Percentiles rank a stretch among this genome's conserved stretches.
Conservation (phyloP, 2,797 vertebrate species). For the Hydrocynus forskahlii region DNA sequence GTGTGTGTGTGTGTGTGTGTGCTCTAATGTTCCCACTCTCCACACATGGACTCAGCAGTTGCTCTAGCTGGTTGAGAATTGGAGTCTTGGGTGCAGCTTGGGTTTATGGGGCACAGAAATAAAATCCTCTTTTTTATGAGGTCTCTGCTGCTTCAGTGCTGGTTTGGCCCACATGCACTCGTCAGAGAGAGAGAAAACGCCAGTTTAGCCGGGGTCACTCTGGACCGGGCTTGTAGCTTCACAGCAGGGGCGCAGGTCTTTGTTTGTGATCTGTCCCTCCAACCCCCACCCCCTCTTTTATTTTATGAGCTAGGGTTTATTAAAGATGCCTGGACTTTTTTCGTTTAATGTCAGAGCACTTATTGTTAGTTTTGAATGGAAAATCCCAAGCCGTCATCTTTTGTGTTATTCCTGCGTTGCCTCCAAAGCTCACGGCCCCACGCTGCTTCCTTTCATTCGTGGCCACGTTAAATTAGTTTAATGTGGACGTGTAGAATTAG, state of each 20-base stretch:
- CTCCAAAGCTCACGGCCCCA: slow-evolving; percentile 34
- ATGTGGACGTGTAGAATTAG: slow-evolving; percentile 15
- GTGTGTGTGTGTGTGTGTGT: slow-evolving; percentile 12
- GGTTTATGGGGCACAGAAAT: slow-evolving; percentile 64
- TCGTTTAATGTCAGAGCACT: background rate
- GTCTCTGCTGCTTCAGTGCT: slow-evolving; percentile 20
- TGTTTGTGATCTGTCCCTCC: slow-evolving; percentile 47
- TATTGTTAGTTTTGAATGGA: slow-evolving; percentile 49
- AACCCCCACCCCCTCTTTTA: slow-evolving; percentile 6
- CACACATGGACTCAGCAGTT: slow-evolving; percentile 32
- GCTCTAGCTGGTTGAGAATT: slow-evolving; percentile 42
- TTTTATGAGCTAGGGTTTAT: slow-evolving; percentile 47
- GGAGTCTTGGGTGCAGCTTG: slow-evolving; percentile 51
- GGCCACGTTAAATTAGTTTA: slow-evolving; percentile 43
- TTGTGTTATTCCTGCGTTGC: slow-evolving; percentile 44
- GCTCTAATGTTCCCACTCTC: slow-evolving; percentile 1
- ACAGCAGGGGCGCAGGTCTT: slow-evolving; percentile 41
- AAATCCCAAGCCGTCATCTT: slow-evolving; percentile 46
- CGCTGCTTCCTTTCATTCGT: slow-evolving; percentile 43
- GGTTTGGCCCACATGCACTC: slow-evolving; percentile 18
- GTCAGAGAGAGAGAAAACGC: background rate
- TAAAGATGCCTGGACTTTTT: slow-evolving; percentile 39
- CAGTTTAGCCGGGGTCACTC: slow-evolving; percentile 32
- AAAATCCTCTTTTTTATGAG: slow-evolving; percentile 47
- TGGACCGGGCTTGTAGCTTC: slow-evolving; percentile 28